These are phyloP conservation scores for Hesperia comma DNA, from an alignment of 2,888 invertebrate species.

Conservation along the genomic window DNA sequence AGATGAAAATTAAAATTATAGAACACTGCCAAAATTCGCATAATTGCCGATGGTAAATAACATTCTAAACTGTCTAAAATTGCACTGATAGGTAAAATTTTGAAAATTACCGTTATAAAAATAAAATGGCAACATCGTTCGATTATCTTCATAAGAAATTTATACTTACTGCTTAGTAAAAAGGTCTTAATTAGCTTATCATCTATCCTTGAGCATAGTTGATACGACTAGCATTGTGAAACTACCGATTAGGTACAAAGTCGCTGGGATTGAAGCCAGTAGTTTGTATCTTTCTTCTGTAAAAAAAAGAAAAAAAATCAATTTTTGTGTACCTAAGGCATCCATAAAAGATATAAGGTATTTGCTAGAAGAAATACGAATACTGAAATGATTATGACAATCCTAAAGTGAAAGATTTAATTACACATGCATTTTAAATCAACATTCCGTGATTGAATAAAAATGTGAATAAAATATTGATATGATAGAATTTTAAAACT, in stretches of 20 bases:
- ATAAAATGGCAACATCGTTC: neutral
- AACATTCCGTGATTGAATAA: neutral
- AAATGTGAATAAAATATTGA: neutral
- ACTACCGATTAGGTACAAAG: slow-evolving; percentile 88
- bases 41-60: neutral
- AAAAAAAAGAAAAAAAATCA: slow-evolving; percentile 63
- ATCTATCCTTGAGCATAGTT: slow-evolving; percentile 64
- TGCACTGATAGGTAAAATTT: neutral
- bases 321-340: neutral
- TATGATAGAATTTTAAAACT: neutral
- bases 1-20: neutral
- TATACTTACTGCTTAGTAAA: slow-evolving; percentile 35
- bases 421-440: slow-evolving; percentile 6
- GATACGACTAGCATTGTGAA: slow-evolving; percentile 86
- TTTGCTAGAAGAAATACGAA: neutral
- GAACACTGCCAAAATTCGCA: neutral
- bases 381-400: neutral
- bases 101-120: neutral
- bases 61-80: neutral
- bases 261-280: slow-evolving; percentile 90
- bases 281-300: slow-evolving; percentile 91
- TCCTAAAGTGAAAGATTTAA: neutral
- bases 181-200: slow-evolving; percentile 55
- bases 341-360: neutral
- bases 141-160: slow-evolving; percentile 12